A percentile compares a stretch with the other conserved stretches of the same genome.
Evolutionary conservation across 1,140 invertebrate genomes (phyloP).

Genomic region (Eupristina koningsbergeri): DNA sequence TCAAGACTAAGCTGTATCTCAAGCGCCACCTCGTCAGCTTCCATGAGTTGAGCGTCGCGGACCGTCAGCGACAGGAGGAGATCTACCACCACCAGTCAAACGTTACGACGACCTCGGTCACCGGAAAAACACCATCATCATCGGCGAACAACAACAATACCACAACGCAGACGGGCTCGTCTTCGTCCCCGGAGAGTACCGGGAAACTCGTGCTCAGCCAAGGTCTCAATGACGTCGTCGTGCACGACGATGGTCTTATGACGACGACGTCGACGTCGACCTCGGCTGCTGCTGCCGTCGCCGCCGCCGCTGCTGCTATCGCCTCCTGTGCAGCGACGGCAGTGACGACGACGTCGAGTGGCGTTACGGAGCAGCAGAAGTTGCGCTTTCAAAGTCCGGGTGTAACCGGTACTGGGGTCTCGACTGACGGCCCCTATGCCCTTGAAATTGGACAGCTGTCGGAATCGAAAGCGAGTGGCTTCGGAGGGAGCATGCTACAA

Average conservation of each 20-base stretch:
- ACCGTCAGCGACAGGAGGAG: slow-evolving; percentile 70
- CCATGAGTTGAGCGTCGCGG: slow-evolving; percentile 73
- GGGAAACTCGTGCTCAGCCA: slow-evolving; percentile 52
- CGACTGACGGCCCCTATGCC: slow-evolving; percentile 25
- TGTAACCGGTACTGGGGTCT: neutral
- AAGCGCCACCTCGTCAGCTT: slow-evolving; percentile 79
- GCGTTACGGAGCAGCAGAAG: slow-evolving; percentile 27
- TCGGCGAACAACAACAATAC: neutral
- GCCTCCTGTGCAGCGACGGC: slow-evolving; percentile 14
- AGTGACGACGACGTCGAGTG: neutral
- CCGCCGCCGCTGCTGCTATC: slow-evolving; percentile 13
- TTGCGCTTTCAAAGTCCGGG: slow-evolving; percentile 37
- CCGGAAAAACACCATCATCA: neutral
- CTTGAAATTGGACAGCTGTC: slow-evolving; percentile 34
- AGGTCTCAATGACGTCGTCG: slow-evolving; percentile 35
- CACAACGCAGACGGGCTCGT: neutral
- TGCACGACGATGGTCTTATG: slow-evolving; percentile 37
- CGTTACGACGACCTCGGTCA: slow-evolving; percentile 53
- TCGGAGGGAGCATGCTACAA: slow-evolving; percentile 66
- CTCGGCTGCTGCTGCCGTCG: neutral
- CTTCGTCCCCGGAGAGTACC: slow-evolving; percentile 51
- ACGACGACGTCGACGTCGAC: slow-evolving; percentile 39
- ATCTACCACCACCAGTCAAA: slow-evolving; percentile 69
- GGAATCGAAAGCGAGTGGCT: slow-evolving; percentile 49
- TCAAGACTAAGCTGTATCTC: slow-evolving; percentile 85